Evolutionary conservation across 1,140 invertebrate genomes (phyloP).

Genomic region (Drosophila grimshawi): DNA sequence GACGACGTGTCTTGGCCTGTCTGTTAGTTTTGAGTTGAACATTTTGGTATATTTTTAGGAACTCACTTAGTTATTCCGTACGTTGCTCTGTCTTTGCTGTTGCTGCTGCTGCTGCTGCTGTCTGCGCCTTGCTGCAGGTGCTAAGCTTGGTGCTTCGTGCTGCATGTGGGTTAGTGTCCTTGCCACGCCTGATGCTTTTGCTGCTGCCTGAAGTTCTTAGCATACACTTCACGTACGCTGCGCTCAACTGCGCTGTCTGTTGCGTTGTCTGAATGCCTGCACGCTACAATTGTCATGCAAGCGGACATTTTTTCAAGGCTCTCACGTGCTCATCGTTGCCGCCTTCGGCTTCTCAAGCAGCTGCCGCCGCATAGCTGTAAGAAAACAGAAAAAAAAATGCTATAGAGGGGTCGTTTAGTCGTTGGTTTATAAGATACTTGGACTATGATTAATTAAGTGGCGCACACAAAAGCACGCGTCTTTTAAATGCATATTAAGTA

Average conservation of each 20-base stretch:
- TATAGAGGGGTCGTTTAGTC: slow-evolving; percentile 20
- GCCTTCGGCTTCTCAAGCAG: slow-evolving; percentile 47
- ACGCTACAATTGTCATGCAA: slow-evolving; percentile 82
- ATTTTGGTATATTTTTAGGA: slow-evolving; percentile 38
- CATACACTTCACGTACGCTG: slow-evolving; percentile 76
- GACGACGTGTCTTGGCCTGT: slow-evolving; percentile 7
- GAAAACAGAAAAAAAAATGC: slow-evolving; percentile 12
- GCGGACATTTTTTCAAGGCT: slow-evolving; percentile 71
- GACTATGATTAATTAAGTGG: slow-evolving; percentile 70
- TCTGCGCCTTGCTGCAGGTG: slow-evolving; percentile 67
- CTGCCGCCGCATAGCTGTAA: slow-evolving; percentile 43
- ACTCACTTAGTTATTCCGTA: slow-evolving; percentile 73
- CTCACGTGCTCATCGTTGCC: slow-evolving; percentile 64
- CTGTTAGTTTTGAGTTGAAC: slow-evolving; percentile 36
- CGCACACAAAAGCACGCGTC: slow-evolving; percentile 40
- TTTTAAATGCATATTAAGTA: slow-evolving; percentile 67
- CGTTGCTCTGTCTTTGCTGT: slow-evolving; percentile 54
- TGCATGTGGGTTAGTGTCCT: slow-evolving; percentile 46
- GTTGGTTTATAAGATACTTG: slow-evolving; percentile 42
- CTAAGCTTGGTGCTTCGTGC: slow-evolving; percentile 52
- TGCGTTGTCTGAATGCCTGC: slow-evolving; percentile 79
- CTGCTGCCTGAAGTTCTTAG: slow-evolving; percentile 56
- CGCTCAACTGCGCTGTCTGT: slow-evolving; percentile 70
- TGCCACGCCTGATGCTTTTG: slow-evolving; percentile 30
- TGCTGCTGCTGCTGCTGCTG: slow-evolving; percentile 50